Evolutionary conservation across 1,140 invertebrate genomes (phyloP).

Genomic region (Hirudo medicinalis): DNA sequence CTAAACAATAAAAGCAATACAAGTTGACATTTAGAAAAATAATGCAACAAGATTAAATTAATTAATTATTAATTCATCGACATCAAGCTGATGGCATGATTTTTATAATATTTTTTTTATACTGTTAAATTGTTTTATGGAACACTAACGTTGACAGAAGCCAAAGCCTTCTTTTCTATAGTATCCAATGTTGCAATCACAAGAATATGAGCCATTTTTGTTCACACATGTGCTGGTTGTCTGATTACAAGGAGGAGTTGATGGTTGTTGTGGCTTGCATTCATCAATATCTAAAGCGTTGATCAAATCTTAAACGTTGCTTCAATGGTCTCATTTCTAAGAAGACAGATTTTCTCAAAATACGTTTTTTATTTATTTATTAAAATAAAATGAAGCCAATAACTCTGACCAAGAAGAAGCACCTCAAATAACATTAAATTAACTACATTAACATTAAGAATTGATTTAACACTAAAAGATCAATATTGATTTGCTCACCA

Average conservation of each 20-base stretch:
- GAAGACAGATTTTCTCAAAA: not conserved
- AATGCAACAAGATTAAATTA: not conserved
- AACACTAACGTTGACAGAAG: not conserved
- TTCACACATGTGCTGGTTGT: not conserved
- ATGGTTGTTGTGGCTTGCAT: not conserved
- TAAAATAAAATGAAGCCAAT: not conserved
- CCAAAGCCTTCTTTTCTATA: not conserved
- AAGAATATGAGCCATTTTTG: not conserved
- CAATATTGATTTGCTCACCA: not conserved
- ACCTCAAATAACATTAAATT: not conserved
- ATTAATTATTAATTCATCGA: too few species aligned
- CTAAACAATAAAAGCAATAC: not conserved
- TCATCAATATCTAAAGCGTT: slow-evolving; percentile 1
- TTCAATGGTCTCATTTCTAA: not conserved
- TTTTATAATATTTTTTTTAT: too few species aligned
- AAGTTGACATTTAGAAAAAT: not conserved
- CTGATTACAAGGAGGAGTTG: not conserved
- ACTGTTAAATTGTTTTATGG: too few species aligned
- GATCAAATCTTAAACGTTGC: not conserved
- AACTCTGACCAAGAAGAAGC: not conserved
- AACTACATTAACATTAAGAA: not conserved
- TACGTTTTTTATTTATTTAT: not conserved
- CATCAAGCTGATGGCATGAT: not conserved
- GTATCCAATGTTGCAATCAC: not conserved
- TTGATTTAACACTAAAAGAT: not conserved